Evolutionary conservation across 2,797 vertebrate genomes (phyloP), one percentile per base, ranked within the genome.

Genomic region (Anas bahamensis): DNA sequence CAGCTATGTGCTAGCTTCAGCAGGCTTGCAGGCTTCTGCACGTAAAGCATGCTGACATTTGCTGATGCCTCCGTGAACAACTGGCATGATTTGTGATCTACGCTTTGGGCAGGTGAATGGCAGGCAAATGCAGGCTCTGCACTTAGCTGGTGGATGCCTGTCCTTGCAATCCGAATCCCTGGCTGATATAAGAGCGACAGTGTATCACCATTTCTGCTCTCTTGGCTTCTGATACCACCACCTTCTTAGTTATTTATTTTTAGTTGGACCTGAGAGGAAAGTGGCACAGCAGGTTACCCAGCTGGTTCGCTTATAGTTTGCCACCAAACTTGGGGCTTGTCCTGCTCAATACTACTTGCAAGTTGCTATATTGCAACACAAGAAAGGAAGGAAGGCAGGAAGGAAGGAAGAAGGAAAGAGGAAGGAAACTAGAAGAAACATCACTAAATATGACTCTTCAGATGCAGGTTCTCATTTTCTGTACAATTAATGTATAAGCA

Each of bases 1-100:
- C 69, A 96, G 90, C 80, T 91, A 97, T 94, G 88, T 95, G 94
- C 97, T 96, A 87, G 44, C 83, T 88, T 94, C 88, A 91, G 89
- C 84, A 94, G 69, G 41, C 72, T 78, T 79, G 18, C 60, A 91
- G 89, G 63, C 61, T 95, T 44, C 56, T 61, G 69, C 50, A 4
- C 48, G 72, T 83, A 35, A 90, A 87, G 86, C 80, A 93, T 0
- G 57, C 71, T 96, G 96, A 96, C 96, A 96, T 96, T 97, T 97
- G 89, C 88, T 95, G 86, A 90, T 87, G 91, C 56, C 87, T 88
- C 83, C 59, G 53, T 61, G 95, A 94, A 90, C 96, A 97, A 46
- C 96, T 96, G 95, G 86, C 57, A 9, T 95, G 96, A 96, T 96
- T 89, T 96, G 86, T 93, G 91, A 75, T 37, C 53, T 83, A 82